Base-by-base conservation (phyloP, 2,888 invertebrate species). In the Yponomeuta sedellus region DNA sequence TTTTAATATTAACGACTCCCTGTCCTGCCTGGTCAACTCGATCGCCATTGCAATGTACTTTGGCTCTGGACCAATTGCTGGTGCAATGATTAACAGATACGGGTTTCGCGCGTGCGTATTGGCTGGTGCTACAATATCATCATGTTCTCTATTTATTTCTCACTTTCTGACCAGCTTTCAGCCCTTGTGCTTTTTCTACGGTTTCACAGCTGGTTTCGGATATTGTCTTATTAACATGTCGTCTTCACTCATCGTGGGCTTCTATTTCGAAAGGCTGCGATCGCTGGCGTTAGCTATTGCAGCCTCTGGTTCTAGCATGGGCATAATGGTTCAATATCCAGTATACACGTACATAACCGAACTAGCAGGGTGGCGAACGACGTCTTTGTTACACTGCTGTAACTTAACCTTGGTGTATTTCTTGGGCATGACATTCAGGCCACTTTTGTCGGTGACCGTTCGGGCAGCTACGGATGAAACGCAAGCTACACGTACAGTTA, bases 61-160 rank as follows among this genome's bases (percentile, higher is more conserved):
- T 68, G 71, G 82, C 20, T 77, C 73, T 61, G 82, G 84, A 0
- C 90, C 90, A 34, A 64, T 91, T 56, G 81, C 79, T 19, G 87
- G 90, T 28, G 88, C 88, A 28, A 79, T 85, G 67, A 86, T 90
- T 61, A 91, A 91, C 70, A 79, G 89, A 64, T 89, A 83, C 75
- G 90, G 90, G 66, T 91, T 91, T 73, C 77, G 90, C 70, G 81
- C 83, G 11, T 80, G 85, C 72, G 73, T 75, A 28, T 89, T 91
- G 90, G 73, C 76, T 58, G 90, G 90, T 64, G 81, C 88, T 67
- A 71, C 86, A 10, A 71, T 86, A 66, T 78, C 80, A 74, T 75
- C 83, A 6, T 74, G 80, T 68, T 75, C 83, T 59, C 73, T 86
- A 63, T 74, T 87, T 61, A 78, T 76, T 66, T 75, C 88, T 40